Evolutionary conservation across 1,140 invertebrate genomes (phyloP), one percentile per base, ranked within the genome.

Genomic region (Drosophila tsacasi): DNA sequence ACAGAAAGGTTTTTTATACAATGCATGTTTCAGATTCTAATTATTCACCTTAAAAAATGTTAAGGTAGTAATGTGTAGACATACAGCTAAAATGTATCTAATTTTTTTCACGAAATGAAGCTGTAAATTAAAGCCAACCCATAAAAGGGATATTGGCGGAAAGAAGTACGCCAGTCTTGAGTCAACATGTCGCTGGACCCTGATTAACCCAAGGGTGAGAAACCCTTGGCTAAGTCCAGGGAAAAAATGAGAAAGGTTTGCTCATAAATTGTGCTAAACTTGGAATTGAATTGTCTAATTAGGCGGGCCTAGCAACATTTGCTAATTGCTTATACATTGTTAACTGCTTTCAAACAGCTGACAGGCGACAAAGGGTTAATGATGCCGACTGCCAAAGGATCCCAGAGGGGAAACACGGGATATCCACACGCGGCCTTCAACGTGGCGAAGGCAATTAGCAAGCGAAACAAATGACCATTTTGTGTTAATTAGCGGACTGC

Each of bases 321-420:
- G 35, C 79, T 80, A 86, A 86, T 86, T 86, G 79, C 83, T 82
- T 86, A 87, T 87, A 86, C 82, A 86, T 86, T 79, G 79, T 79
- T 86, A 69, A 85, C 81, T 80, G 76, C 58, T 65, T 66, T 76
- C 64, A 39, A 73, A 55, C 83, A 83, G 71, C 79, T 86, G 83
- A 66, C 76, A 62, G 60, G 35, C 61, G 58, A 71, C 78, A 83
- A 86, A 72, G 83, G 83, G 79, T 86, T 82, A 86, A 86, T 82
- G 83, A 73, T 62, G 58, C 21, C 40, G 27, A 30, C 55, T 25
- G 35, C 35, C 54, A 39, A 37, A n/a, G 39, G 13, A 55, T 75
- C 74, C 79, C 80, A 57, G 17, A 50, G 42, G 80, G 25, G 42
- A 35, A 49, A 15, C 17, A 23, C 17, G 21, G 46, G 21, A 44